These are phyloP conservation scores for Accipiter cooperii DNA, from an alignment of 2,113 vertebrate species.

Conservation along the genomic window DNA sequence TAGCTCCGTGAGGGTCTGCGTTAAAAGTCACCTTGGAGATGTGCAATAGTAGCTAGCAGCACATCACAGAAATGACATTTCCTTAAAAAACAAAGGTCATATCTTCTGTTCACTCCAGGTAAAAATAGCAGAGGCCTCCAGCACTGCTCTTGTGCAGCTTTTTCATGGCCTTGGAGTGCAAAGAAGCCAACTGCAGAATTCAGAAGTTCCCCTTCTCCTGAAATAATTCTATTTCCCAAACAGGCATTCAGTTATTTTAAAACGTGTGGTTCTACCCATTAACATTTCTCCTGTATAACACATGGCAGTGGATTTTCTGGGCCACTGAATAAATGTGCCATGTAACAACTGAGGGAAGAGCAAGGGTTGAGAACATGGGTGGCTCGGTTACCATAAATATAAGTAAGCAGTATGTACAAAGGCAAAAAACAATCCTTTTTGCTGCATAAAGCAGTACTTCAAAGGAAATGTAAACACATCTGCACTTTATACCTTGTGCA, in stretches of 20 bases:
- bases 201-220: background rate
- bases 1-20: background rate
- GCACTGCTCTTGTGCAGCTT: background rate
- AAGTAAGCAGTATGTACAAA: background rate
- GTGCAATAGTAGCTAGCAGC: background rate
- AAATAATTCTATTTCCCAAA: background rate
- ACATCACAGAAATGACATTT: slow-evolving; percentile 54
- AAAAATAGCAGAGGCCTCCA: slow-evolving; percentile 64
- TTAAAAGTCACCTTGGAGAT: slow-evolving; percentile 63
- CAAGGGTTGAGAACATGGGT: background rate
- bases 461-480: background rate
- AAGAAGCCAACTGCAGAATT: background rate
- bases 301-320: background rate
- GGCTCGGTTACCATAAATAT: background rate
- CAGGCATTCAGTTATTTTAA: background rate
- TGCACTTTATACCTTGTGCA: background rate
- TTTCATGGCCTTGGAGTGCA: slow-evolving; percentile 6
- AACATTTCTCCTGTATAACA: background rate
- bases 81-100: slow-evolving; percentile 40
- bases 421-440: background rate
- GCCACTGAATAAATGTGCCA: background rate
- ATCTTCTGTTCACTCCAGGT: slow-evolving; percentile 36
- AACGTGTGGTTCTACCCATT: background rate
- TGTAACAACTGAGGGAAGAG: background rate
- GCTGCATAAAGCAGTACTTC: background rate